These are phyloP conservation scores for Seladonia tumulorum DNA, from an alignment of 2,888 invertebrate genomes.

Conservation along the genomic window DNA sequence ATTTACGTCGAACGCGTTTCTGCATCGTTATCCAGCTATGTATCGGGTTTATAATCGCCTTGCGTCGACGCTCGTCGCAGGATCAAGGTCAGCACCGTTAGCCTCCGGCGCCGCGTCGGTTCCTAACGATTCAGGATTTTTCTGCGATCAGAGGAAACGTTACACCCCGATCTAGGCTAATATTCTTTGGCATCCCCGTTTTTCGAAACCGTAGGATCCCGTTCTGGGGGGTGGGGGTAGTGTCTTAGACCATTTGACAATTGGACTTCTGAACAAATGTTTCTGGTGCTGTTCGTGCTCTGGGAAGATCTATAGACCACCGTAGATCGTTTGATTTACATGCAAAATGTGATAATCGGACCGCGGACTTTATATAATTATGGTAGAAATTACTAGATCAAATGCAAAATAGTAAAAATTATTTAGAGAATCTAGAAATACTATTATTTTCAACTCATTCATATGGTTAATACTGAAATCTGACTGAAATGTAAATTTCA, in stretches of 20 bases:
- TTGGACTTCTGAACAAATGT: background rate
- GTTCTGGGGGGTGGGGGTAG: background rate
- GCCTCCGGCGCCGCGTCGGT: conserved; percentile 26
- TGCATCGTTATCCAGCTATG: conserved; percentile 49
- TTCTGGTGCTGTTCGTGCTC: background rate
- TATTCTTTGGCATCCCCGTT: background rate
- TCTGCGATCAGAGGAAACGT: background rate
- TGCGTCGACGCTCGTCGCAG: conserved; percentile 38
- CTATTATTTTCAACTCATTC: background rate
- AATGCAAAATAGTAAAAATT: background rate
- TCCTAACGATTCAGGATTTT: conserved; percentile 13
- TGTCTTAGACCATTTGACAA: background rate
- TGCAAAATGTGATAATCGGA: background rate
- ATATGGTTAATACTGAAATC: too few relatives aligned
- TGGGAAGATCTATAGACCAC: background rate
- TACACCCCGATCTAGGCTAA: background rate
- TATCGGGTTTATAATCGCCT: conserved; percentile 47
- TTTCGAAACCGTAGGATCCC: background rate
- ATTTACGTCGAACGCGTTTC: conserved; percentile 45
- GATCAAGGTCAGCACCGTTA: conserved; percentile 59
- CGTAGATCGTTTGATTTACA: background rate
- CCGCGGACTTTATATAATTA: background rate
- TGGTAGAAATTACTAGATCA: background rate
- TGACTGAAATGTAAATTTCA: too few relatives aligned
- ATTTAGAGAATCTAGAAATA: background rate